Evolutionary conservation across 2,797 vertebrate genomes (phyloP).

Genomic region (Okamejei kenojei): DNA sequence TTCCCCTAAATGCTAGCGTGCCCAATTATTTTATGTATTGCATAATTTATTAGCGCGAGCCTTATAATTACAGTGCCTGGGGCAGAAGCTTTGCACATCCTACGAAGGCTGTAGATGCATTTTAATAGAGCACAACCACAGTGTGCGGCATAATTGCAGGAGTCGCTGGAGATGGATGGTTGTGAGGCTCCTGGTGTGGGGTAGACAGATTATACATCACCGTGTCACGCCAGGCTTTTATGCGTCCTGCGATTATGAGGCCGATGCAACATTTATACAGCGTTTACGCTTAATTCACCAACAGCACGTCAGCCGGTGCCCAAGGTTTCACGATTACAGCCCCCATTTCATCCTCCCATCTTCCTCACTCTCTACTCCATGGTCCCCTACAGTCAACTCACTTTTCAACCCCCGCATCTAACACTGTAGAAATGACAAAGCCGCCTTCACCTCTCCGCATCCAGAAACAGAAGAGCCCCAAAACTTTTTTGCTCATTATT

Average conservation of each 20-base stretch:
- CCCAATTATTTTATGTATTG: conserved; percentile 37
- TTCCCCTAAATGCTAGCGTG: conserved; percentile 16
- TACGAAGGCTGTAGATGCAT: conserved; percentile 34
- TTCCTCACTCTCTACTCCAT: background rate
- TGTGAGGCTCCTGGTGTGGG: conserved; percentile 8
- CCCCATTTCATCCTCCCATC: too few species aligned
- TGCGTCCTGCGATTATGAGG: conserved; percentile 19
- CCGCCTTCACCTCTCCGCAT: background rate
- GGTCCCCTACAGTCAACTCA: background rate
- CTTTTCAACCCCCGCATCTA: background rate
- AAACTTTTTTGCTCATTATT: background rate
- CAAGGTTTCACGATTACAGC: background rate
- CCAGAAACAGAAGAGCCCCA: too few species aligned
- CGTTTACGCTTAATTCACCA: background rate
- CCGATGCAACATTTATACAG: conserved; percentile 32
- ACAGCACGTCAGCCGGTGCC: too few species aligned
- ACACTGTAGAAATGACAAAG: background rate
- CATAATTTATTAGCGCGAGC: conserved; percentile 34
- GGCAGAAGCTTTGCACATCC: conserved; percentile 27
- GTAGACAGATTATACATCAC: conserved; percentile 27
- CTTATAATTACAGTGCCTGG: conserved; percentile 35
- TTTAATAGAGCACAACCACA: conserved; percentile 28
- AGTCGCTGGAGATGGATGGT: conserved; percentile 31
- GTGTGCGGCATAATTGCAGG: conserved; percentile 25
- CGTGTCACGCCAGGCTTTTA: conserved; percentile 33